These are phyloP conservation scores for Ganaspis brasiliensis DNA, from an alignment of 2,888 invertebrate species.

Conservation along the genomic window DNA sequence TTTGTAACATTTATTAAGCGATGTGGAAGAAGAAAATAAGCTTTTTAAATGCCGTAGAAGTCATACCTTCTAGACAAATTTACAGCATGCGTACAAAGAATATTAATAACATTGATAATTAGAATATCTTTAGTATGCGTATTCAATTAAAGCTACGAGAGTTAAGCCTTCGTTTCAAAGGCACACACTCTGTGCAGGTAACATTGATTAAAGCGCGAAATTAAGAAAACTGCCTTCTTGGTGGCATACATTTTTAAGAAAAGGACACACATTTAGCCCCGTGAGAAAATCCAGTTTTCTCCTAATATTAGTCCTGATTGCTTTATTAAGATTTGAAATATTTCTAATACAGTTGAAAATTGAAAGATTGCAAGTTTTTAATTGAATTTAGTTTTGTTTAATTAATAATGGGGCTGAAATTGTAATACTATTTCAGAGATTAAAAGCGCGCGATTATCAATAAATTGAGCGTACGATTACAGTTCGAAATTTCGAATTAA, in stretches of 20 bases:
- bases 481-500: constrained; percentile 6
- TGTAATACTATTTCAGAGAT: constrained; percentile 4
- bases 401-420: constrained; percentile 34
- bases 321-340: not conserved
- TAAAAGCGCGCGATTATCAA: not conserved
- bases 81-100: constrained; percentile 49
- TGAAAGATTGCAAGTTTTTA: no score
- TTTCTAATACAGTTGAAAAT: not conserved
- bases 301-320: not conserved
- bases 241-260: constrained; percentile 63
- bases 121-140: constrained; percentile 40
- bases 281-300: not conserved
- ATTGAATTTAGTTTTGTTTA: no score
- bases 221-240: constrained; percentile 70
- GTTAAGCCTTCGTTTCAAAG: constrained; percentile 37
- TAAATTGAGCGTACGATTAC: constrained; percentile 12
- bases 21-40: constrained; percentile 63
- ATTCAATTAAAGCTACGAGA: constrained; percentile 46
- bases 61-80: constrained; percentile 73
- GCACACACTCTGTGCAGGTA: not conserved
- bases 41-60: constrained; percentile 72
- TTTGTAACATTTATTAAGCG: constrained; percentile 76
- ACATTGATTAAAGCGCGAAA: constrained; percentile 18
- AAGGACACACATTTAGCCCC: constrained; percentile 30
- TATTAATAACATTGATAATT: constrained; percentile 38